These are phyloP conservation scores for Anthrax anthrax DNA, from an alignment of 2,888 invertebrate genomes.

Conservation along the genomic window DNA sequence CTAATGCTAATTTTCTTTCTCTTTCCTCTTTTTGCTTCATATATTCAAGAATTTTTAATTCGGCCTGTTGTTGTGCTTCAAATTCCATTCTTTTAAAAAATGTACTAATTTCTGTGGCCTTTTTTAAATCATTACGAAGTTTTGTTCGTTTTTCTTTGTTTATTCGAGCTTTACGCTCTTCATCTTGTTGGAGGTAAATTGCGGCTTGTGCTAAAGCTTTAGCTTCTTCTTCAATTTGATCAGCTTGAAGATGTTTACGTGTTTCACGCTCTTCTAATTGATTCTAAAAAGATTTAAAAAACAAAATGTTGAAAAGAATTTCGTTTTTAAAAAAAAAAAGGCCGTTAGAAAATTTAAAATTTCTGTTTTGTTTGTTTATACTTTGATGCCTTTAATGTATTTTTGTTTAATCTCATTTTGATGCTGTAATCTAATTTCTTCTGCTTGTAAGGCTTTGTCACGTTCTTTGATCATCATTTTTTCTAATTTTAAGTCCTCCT, in stretches of 20 bases:
- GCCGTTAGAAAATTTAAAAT: neutral
- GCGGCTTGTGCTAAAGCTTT: slow-evolving; percentile 17
- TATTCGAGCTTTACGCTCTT: slow-evolving; percentile 22
- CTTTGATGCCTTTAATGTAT: slow-evolving; percentile 27
- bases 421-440: slow-evolving; percentile 23
- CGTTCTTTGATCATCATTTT: slow-evolving; percentile 27
- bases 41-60: slow-evolving; percentile 29
- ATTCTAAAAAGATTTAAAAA: slow-evolving; percentile 17
- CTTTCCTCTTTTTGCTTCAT: slow-evolving; percentile 28
- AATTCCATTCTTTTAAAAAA: slow-evolving; percentile 28
- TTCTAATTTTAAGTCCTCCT: slow-evolving; percentile 29
- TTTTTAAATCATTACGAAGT: slow-evolving; percentile 27
- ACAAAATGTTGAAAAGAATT: neutral
- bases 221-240: slow-evolving; percentile 17
- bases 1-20: slow-evolving; percentile 23
- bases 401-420: slow-evolving; percentile 20
- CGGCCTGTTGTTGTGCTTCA: slow-evolving; percentile 30
- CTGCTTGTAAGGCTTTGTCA: slow-evolving; percentile 22
- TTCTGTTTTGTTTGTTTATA: too few relatives aligned
- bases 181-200: slow-evolving; percentile 24
- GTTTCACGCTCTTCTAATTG: slow-evolving; percentile 29
- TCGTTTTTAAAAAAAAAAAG: neutral
- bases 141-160: slow-evolving; percentile 22
- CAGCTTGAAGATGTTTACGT: slow-evolving; percentile 28
- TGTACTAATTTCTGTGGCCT: slow-evolving; percentile 26